Evolutionary conservation across 2,888 invertebrate genomes (phyloP).

Genomic region (Cetonia aurata): DNA sequence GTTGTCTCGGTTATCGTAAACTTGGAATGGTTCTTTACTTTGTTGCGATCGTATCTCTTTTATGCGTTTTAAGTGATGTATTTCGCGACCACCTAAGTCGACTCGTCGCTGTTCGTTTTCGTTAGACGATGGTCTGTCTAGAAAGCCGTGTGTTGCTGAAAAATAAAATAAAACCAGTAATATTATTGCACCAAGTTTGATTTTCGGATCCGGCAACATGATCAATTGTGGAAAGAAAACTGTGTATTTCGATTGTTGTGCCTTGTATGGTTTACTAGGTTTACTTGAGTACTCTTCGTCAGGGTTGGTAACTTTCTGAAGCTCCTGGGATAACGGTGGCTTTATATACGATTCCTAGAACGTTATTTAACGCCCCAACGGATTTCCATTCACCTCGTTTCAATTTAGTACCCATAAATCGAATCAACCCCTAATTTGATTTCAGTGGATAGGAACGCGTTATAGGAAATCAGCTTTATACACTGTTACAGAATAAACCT

Average conservation of each 20-base stretch:
- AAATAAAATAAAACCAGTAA: conserved; percentile 54
- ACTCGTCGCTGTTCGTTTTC: conserved; percentile 12
- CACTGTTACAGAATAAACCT: conserved; percentile 34
- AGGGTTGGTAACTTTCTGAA: conserved; percentile 51
- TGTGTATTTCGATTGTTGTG: conserved; percentile 47
- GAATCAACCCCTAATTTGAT: conserved; percentile 48
- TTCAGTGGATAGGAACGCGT: conserved; percentile 41
- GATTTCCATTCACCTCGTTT: conserved; percentile 44
- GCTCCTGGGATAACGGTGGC: neutral
- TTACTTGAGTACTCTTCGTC: conserved; percentile 49
- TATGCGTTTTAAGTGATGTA: neutral
- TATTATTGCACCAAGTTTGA: conserved; percentile 49
- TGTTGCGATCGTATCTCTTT: conserved; percentile 8
- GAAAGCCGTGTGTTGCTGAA: conserved; percentile 49
- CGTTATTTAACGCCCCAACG: conserved; percentile 52
- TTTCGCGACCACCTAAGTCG: neutral
- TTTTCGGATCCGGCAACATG: conserved; percentile 50
- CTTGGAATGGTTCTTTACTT: conserved; percentile 7
- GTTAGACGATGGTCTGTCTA: conserved; percentile 41
- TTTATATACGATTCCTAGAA: conserved; percentile 47
- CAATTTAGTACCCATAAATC: conserved; percentile 45
- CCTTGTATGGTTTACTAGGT: conserved; percentile 57
- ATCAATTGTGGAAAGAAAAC: conserved; percentile 46
- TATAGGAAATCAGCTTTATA: conserved; percentile 31
- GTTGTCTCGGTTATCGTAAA: conserved; percentile 15